Evolutionary conservation across 2,113 vertebrate species (phyloP).

Genomic region (Garra rufa): DNA sequence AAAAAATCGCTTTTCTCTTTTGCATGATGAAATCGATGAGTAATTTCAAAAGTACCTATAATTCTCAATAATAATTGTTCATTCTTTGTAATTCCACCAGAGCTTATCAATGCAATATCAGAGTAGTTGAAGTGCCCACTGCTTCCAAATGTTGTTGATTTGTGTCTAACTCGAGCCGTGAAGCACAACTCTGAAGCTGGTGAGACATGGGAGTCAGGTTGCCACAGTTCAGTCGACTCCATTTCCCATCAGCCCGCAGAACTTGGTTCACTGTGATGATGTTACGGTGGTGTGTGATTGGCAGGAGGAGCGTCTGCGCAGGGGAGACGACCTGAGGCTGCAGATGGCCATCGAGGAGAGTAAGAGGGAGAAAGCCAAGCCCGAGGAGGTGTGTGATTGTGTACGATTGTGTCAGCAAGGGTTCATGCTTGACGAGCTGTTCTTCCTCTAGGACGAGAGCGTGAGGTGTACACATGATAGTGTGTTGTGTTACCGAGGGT

Average conservation of each 20-base stretch:
- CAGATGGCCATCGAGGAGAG: conserved; percentile 95
- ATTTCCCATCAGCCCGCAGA: conserved; percentile 46
- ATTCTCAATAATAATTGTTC: conserved; percentile 22
- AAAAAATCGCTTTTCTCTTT: not conserved
- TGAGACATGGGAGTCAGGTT: conserved; percentile 39
- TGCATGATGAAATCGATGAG: conserved; percentile 27
- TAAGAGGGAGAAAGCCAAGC: conserved; percentile 82
- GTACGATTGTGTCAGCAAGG: conserved; percentile 19
- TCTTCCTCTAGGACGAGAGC: conserved; percentile 15
- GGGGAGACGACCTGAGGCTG: conserved; percentile 89
- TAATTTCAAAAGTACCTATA: not conserved
- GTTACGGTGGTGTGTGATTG: conserved; percentile 63
- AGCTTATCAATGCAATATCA: not conserved
- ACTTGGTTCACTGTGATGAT: conserved; percentile 33
- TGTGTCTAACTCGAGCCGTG: conserved; percentile 21
- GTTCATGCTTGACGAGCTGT: conserved; percentile 26
- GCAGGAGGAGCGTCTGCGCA: conserved; percentile 88
- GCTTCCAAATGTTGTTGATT: conserved; percentile 1
- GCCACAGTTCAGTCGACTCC: conserved; percentile 35
- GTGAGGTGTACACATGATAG: conserved; percentile 17
- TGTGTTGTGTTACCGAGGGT: conserved; percentile 26
- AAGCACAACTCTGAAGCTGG: conserved; percentile 43
- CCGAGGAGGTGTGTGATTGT: conserved; percentile 78
- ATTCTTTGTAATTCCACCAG: conserved; percentile 20
- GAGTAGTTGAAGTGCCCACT: conserved; percentile 1